phyloP scores from a whole-genome alignment of 92 coral and sea anemone genomes.

The Virgularia gustaviana region DNA sequence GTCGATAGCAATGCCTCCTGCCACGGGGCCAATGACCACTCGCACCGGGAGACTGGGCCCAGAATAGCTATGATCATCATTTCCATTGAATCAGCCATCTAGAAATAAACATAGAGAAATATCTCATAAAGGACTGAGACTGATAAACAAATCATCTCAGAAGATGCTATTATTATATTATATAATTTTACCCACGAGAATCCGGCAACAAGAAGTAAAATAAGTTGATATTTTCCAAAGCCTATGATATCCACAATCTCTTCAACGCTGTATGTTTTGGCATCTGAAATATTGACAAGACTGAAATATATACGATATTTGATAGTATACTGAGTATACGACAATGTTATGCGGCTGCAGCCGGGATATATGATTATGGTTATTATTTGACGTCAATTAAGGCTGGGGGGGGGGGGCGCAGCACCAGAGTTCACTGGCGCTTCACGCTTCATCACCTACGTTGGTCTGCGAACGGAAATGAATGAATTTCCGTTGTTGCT shows the following conservation, averaged over 20 bases:
- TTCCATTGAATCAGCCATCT: conserved; percentile 99
- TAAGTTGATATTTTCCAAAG: conserved; percentile 79
- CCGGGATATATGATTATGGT: too few relatives aligned
- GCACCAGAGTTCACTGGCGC: too few relatives aligned
- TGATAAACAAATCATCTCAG: too few relatives aligned
- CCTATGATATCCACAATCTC: conserved; percentile 88
- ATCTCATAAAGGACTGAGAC: not conserved
- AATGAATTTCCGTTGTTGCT: too few relatives aligned
- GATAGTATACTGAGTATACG: not conserved
- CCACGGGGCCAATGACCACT: conserved; percentile 85
- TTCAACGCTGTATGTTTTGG: conserved; percentile 73
- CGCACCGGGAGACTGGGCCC: conserved; percentile 88
- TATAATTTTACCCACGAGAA: conserved; percentile 96
- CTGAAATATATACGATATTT: not conserved
- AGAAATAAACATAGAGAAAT: too few relatives aligned
- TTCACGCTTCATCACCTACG: too few relatives aligned
- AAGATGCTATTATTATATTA: too few relatives aligned
- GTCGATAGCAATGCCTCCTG: conserved; percentile 84
- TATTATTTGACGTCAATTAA: too few relatives aligned
- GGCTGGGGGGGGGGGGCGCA: too few relatives aligned
- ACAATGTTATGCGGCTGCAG: not conserved
- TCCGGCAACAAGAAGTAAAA: conserved; percentile 74
- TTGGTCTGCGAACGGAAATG: too few relatives aligned
- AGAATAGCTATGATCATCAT: conserved; percentile 80
- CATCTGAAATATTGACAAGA: not conserved